Evolutionary conservation across 2,797 vertebrate species (phyloP).

Genomic region (Tolypeutes matacus): DNA sequence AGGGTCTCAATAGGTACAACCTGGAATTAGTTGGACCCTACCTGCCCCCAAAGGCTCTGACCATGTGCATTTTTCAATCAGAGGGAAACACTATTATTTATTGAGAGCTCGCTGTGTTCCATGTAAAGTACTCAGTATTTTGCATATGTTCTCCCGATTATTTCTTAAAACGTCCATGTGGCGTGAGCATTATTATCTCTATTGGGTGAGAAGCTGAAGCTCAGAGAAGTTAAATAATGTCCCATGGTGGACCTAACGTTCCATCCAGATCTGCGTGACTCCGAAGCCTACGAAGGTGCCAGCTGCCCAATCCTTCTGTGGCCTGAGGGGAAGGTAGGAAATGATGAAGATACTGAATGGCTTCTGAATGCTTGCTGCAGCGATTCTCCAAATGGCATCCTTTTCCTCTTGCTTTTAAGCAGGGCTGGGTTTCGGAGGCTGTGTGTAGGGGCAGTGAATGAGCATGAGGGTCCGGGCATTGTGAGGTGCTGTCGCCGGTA

Average conservation of each 20-base stretch:
- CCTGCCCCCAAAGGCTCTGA: neutral
- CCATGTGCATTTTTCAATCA: neutral
- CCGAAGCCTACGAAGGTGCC: neutral
- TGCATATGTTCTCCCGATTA: neutral
- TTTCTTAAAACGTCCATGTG: neutral
- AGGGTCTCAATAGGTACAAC: neutral
- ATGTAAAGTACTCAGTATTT: neutral
- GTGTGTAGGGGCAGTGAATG: fast-evolving
- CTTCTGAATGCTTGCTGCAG: neutral
- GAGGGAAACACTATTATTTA: neutral
- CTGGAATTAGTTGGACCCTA: neutral
- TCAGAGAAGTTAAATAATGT: neutral
- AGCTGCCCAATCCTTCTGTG: neutral
- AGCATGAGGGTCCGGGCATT: neutral
- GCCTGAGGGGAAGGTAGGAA: neutral
- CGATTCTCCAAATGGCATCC: neutral
- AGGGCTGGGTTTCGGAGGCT: neutral
- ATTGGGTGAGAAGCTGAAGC: neutral
- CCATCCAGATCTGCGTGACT: neutral
- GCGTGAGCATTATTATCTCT: neutral
- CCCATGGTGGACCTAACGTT: neutral
- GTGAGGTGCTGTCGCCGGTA: neutral
- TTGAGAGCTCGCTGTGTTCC: neutral
- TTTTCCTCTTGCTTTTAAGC: neutral
- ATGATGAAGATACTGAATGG: neutral